Percentiles rank a stretch among this genome's conserved stretches.
These are phyloP conservation scores for Metallyticus violacea DNA, from an alignment of 2,888 invertebrate genomes.

Conservation along the genomic window DNA sequence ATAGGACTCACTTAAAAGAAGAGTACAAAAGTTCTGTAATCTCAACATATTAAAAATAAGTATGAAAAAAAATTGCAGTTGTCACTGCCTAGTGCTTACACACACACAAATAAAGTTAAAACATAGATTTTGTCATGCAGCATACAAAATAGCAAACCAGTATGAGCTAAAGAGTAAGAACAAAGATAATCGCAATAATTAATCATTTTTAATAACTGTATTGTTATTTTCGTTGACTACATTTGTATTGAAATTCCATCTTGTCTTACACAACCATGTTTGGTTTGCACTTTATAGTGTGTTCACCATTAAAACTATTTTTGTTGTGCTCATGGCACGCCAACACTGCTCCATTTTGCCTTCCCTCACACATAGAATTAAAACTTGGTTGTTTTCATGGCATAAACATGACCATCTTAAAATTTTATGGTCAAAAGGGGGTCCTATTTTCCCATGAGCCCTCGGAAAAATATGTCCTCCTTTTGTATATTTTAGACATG, in stretches of 20 bases:
- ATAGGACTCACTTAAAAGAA: constrained; percentile 23
- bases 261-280: not conserved
- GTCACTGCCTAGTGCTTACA: constrained; percentile 13
- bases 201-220: constrained; percentile 22
- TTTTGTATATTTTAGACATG: constrained; percentile 34
- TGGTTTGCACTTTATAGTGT: not conserved
- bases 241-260: constrained; percentile 1
- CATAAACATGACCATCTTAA: not conserved
- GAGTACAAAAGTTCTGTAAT: constrained; percentile 27
- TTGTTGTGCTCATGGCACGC: not conserved
- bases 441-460: constrained; percentile 42
- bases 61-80: constrained; percentile 19
- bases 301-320: not conserved
- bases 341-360: not conserved
- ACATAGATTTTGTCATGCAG: not conserved
- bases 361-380: constrained; percentile 5
- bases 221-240: constrained; percentile 22
- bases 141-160: constrained; percentile 12
- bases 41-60: constrained; percentile 23
- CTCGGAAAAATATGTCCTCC: constrained; percentile 40
- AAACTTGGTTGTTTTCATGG: not conserved
- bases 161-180: constrained; percentile 22
- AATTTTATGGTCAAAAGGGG: constrained; percentile 36
- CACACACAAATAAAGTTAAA: constrained; percentile 17
- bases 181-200: constrained; percentile 23